Conservation (phyloP, 2,888 invertebrate species). For the Cephus pulcher region DNA sequence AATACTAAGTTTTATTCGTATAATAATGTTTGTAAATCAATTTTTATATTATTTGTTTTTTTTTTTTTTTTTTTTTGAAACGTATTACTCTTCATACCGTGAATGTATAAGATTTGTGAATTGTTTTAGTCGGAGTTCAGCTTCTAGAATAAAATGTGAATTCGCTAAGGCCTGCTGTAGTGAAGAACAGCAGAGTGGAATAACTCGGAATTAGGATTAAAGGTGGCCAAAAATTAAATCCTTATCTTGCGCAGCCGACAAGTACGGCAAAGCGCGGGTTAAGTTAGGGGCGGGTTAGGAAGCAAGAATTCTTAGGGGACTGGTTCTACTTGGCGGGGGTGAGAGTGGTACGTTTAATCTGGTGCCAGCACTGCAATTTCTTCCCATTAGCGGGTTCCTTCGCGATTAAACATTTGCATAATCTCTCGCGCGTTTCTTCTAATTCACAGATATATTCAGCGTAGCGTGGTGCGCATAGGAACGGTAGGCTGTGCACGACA, state of each 20-base stretch:
- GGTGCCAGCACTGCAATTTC: conserved; percentile 64
- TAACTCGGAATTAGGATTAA: conserved; percentile 58
- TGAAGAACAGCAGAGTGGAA: not conserved
- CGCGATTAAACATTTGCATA: conserved; percentile 66
- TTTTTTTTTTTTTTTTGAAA: not conserved
- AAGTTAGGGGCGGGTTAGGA: conserved; percentile 21
- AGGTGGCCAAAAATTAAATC: conserved; percentile 62
- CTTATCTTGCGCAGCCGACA: conserved; percentile 54
- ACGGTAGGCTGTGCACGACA: not conserved
- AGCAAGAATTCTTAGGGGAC: conserved; percentile 22
- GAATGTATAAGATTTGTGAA: not conserved
- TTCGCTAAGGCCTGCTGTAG: not conserved
- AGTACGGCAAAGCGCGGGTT: not conserved
- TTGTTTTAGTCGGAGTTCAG: not conserved
- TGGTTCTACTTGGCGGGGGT: conserved; percentile 15
- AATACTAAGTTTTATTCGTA: not conserved
- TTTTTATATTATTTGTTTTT: not conserved
- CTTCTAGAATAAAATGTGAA: not conserved
- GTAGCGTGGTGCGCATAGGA: conserved; percentile 5
- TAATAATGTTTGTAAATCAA: not conserved
- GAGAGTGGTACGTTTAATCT: conserved; percentile 53
- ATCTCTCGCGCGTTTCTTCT: conserved; percentile 51
- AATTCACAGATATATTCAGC: conserved; percentile 49
- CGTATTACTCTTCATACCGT: not conserved
- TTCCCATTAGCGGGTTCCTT: conserved; percentile 61